phyloP scores from a whole-genome alignment of 2,797 vertebrate genomes.

The Xiphophorus birchmanni region DNA sequence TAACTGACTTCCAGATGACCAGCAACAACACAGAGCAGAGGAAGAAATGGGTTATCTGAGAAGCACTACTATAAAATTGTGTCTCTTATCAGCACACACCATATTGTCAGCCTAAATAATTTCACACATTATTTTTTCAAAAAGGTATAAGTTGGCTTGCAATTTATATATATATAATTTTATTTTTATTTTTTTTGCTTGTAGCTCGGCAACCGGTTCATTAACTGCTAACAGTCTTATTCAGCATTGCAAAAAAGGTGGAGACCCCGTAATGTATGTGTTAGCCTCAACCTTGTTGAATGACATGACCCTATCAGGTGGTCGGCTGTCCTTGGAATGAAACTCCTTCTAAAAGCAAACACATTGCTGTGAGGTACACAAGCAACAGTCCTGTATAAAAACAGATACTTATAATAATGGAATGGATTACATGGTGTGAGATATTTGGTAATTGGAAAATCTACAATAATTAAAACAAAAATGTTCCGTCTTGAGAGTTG shows the following conservation, averaged over 20 bases:
- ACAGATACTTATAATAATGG: not conserved
- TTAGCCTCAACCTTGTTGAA: constrained; percentile 51
- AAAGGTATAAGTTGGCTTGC: constrained; percentile 49
- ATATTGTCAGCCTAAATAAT: constrained; percentile 63
- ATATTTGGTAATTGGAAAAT: not conserved
- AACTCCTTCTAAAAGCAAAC: constrained; percentile 31
- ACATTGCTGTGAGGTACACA: constrained; percentile 12
- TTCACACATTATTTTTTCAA: constrained; percentile 43
- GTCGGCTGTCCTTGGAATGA: constrained; percentile 50
- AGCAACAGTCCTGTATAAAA: not conserved
- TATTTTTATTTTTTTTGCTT: constrained; percentile 38
- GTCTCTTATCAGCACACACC: constrained; percentile 66
- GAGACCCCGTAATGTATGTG: constrained; percentile 55
- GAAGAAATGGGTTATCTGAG: constrained; percentile 62
- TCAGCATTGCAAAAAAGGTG: constrained; percentile 50
- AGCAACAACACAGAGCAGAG: constrained; percentile 69
- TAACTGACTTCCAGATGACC: constrained; percentile 78
- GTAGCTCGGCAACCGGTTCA: constrained; percentile 26
- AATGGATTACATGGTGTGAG: constrained; percentile 6
- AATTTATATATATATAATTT: constrained; percentile 18
- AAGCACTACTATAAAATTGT: constrained; percentile 44
- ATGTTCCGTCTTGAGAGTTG: not conserved
- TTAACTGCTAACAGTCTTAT: constrained; percentile 47
- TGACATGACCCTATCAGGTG: constrained; percentile 52
- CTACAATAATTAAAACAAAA: not conserved